Evolutionary conservation across 2,797 vertebrate genomes (phyloP).

Genomic region (Notamacropus eugenii): DNA sequence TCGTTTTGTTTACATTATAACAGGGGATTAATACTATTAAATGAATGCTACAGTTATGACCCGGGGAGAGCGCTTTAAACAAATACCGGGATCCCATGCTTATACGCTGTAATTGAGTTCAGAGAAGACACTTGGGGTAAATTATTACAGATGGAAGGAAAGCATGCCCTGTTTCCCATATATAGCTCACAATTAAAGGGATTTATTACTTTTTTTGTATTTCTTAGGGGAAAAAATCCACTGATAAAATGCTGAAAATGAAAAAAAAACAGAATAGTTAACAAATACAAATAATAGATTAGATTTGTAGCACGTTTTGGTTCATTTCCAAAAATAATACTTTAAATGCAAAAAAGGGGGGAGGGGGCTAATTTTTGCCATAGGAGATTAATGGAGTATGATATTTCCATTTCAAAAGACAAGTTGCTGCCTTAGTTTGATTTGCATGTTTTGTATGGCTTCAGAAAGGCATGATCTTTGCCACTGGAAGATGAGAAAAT

Average conservation of each 20-base stretch:
- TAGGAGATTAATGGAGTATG: constrained; percentile 66
- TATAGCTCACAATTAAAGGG: background rate
- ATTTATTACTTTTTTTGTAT: background rate
- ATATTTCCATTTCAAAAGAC: constrained; percentile 81
- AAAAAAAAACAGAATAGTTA: background rate
- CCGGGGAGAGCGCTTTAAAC: constrained; percentile 71
- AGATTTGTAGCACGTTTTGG: constrained; percentile 33
- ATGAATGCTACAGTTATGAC: constrained; percentile 73
- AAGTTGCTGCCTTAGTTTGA: constrained; percentile 72
- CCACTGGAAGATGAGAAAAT: constrained; percentile 71
- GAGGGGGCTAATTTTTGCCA: constrained; percentile 69
- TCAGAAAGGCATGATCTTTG: constrained; percentile 71
- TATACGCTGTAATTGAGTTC: constrained; percentile 61
- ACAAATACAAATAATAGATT: constrained; percentile 54
- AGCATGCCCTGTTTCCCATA: background rate
- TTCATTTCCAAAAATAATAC: constrained; percentile 9
- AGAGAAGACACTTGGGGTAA: constrained; percentile 15
- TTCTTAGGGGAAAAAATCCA: constrained; percentile 5
- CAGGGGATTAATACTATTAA: constrained; percentile 82
- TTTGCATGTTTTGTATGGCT: constrained; percentile 79
- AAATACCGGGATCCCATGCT: constrained; percentile 61
- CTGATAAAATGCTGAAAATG: background rate
- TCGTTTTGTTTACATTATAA: constrained; percentile 81
- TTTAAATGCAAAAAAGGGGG: constrained; percentile 46
- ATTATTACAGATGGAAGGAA: background rate